A percentile compares a stretch with the other conserved stretches of the same genome.
Evolutionary conservation across 1,140 invertebrate genomes (phyloP).

Genomic region (Leptinotarsa undecemlineata): DNA sequence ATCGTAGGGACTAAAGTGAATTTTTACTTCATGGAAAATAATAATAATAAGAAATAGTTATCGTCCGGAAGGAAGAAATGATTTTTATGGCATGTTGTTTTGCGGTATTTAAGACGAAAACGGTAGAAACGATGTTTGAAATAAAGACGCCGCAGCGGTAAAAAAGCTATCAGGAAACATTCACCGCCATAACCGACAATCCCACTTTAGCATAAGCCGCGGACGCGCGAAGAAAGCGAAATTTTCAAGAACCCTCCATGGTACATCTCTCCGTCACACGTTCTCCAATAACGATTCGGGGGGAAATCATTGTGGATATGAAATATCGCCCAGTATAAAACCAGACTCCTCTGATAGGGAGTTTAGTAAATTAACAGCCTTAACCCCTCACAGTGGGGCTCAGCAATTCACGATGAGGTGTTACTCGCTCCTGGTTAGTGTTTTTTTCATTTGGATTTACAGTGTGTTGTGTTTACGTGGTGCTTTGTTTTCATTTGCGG

Average conservation of each 20-base stretch:
- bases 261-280: slow-evolving; percentile 29
- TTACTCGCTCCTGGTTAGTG: slow-evolving; percentile 52
- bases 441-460: slow-evolving; percentile 28
- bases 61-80: no score
- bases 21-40: no score
- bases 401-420: slow-evolving; percentile 47
- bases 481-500: slow-evolving; percentile 17
- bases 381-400: slow-evolving; percentile 37
- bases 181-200: not conserved
- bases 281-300: slow-evolving; percentile 28
- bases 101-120: no score
- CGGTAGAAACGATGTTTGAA: not conserved
- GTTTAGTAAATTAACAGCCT: slow-evolving; percentile 48
- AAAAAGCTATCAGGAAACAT: not conserved
- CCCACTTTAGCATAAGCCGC: not conserved
- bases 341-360: slow-evolving; percentile 30
- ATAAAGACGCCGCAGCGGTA: not conserved
- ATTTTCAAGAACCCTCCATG: not conserved
- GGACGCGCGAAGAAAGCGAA: slow-evolving; percentile 24
- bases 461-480: no score
- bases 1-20: no score
- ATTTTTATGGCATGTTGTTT: no score
- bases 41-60: no score
- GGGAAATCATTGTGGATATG: slow-evolving; percentile 34
- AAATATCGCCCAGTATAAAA: slow-evolving; percentile 48